Base-by-base conservation (phyloP, 2,113 vertebrate genomes). In the Chauna torquata region DNA sequence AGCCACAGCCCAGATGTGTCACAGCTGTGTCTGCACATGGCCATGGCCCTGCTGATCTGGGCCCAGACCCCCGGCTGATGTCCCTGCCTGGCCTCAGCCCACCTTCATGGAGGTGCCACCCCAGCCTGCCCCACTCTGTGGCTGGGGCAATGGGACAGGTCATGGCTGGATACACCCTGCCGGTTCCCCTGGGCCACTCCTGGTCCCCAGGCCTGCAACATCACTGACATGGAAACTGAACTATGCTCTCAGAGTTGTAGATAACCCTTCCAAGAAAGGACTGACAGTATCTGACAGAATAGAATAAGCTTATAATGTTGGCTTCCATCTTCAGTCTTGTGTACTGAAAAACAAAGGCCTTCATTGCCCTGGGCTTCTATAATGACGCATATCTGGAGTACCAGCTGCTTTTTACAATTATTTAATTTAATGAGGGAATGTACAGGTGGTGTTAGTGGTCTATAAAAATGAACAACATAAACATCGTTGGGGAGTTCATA, bases 11-110 rank as follows among this genome's bases (percentile, higher is more conserved):
- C 8, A 15, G 23, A 20, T 30, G 28, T 15, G 27, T 23, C 42
- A 25, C 66, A 77, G 55, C 50, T 85, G 78, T 42, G 8, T 8
- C 28, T 22, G 44, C 57, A 50, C 28, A n/a, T 0, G 0, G 38
- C 38, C 52, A 34, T 22, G 38, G 24, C 62, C n/a, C 6, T 11
- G 3, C 30, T 36, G 16, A 71, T 36, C 32, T 0, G 0, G n/a
- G 25, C 55, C 55, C 49, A 8, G 12, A 32, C 7, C 7, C 7
- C 1, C 0, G 16, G 47, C 38, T 86, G 58, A 12, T 0, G 1
- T 16, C 52, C 49, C 20, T 5, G 7, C 13, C 6, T 12, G 18
- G 64, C n/a, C 64, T 72, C 78, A 70, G 45, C 58, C 25, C 1
- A 0, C 28, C 28, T 55, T 42, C 72, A 52, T 3, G 12, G 12